These are phyloP conservation scores for Spea bombifrons DNA, from an alignment of 2,113 vertebrate genomes.

Conservation along the genomic window DNA sequence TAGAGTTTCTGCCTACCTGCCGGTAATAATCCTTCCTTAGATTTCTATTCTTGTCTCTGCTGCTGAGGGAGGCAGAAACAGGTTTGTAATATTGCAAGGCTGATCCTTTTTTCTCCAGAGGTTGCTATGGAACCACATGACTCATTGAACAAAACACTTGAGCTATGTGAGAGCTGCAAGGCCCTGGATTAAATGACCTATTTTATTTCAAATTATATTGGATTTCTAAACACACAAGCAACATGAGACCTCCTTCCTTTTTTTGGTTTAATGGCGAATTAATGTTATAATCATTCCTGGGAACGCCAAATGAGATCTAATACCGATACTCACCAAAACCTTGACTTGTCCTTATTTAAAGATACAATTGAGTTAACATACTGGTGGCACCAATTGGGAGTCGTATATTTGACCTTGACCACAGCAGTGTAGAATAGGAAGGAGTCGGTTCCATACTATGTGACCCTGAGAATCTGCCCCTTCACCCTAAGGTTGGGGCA, in stretches of 20 bases:
- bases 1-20: slow-evolving; percentile 6
- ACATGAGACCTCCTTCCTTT: not conserved
- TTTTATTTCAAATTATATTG: slow-evolving; percentile 24
- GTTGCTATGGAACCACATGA: slow-evolving; percentile 40
- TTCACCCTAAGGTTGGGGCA: too few relatives aligned
- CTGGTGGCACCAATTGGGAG: too few relatives aligned
- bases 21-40: not conserved
- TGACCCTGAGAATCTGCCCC: too few relatives aligned
- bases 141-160: slow-evolving; percentile 25
- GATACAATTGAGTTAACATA: too few relatives aligned
- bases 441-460: too few relatives aligned
- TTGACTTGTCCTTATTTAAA: too few relatives aligned
- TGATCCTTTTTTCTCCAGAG: slow-evolving; percentile 18
- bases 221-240: slow-evolving; percentile 27
- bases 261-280: too few relatives aligned
- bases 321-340: too few relatives aligned
- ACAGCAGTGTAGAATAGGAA: too few relatives aligned
- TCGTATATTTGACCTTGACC: too few relatives aligned
- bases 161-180: slow-evolving; percentile 14
- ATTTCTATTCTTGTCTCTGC: slow-evolving; percentile 10
- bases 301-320: too few relatives aligned
- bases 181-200: slow-evolving; percentile 20
- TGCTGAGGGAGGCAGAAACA: not conserved
- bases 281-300: too few relatives aligned
- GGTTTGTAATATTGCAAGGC: not conserved